Evolutionary conservation across 2,113 vertebrate genomes (phyloP).

Genomic region (Chamaetylas fuelleborni): DNA sequence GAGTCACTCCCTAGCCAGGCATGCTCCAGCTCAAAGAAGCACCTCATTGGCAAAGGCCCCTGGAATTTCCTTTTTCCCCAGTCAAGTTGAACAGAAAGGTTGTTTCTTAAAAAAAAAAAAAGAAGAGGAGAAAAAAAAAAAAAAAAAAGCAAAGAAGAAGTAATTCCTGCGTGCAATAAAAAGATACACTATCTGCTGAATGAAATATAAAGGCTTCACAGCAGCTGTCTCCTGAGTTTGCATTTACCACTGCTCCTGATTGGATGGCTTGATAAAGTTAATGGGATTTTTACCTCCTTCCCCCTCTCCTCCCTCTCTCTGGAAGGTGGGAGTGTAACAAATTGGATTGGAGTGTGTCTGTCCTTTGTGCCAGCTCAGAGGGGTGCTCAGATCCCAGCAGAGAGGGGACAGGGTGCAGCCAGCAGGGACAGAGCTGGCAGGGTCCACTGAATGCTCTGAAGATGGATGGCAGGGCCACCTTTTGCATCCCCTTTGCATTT

Average conservation of each 20-base stretch:
- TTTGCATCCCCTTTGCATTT: background rate
- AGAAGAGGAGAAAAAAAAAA: background rate
- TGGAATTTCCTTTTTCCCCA: conserved; percentile 6
- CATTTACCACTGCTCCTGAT: conserved; percentile 76
- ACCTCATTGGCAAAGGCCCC: background rate
- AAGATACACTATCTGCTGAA: conserved; percentile 78
- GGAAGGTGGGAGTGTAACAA: conserved; percentile 74
- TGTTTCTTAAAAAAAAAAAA: conserved; percentile 3
- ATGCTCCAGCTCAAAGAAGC: background rate
- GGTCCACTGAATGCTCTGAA: background rate
- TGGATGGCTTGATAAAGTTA: conserved; percentile 83
- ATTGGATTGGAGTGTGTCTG: conserved; percentile 76
- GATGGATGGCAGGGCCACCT: conserved; percentile 53
- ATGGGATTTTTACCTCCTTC: conserved; percentile 82
- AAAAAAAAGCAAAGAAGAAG: conserved; percentile 5
- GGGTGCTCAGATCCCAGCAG: conserved; percentile 23
- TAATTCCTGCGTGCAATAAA: conserved; percentile 75
- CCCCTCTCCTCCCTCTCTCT: conserved; percentile 52
- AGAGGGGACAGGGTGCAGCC: conserved; percentile 1
- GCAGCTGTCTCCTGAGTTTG: conserved; percentile 78
- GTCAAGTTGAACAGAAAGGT: conserved; percentile 30
- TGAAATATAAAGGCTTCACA: conserved; percentile 80
- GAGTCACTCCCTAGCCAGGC: background rate
- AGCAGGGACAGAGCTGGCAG: conserved; percentile 14
- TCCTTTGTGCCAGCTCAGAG: conserved; percentile 75